phyloP scores from a whole-genome alignment of 2,113 vertebrate species.

The Myotis brandtii region DNA sequence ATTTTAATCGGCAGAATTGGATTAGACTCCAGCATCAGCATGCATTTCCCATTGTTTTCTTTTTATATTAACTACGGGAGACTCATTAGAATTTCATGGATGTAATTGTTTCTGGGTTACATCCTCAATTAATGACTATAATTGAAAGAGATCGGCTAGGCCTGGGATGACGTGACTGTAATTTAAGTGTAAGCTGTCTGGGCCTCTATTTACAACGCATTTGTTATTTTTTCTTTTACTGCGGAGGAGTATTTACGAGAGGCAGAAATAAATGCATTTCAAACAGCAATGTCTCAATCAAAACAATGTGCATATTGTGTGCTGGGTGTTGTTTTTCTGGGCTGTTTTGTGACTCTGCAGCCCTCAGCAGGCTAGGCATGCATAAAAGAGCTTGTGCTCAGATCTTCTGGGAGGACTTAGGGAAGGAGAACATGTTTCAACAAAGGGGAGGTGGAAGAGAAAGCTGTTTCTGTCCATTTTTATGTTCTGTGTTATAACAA shows the following conservation, averaged over 20 bases:
- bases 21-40: slow-evolving; percentile 73
- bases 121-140: slow-evolving; percentile 85
- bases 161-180: slow-evolving; percentile 79
- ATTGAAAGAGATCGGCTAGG: slow-evolving; percentile 79
- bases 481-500: slow-evolving; percentile 21
- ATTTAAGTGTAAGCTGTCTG: slow-evolving; percentile 80
- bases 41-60: slow-evolving; percentile 80
- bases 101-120: slow-evolving; percentile 83
- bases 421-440: slow-evolving; percentile 19
- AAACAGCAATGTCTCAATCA: slow-evolving; percentile 74
- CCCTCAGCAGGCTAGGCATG: slow-evolving; percentile 22
- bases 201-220: slow-evolving; percentile 76
- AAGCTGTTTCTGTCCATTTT: slow-evolving; percentile 25
- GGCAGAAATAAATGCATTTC: slow-evolving; percentile 73
- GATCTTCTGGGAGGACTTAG: slow-evolving; percentile 57
- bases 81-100: slow-evolving; percentile 84
- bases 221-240: slow-evolving; percentile 56
- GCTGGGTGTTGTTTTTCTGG: slow-evolving; percentile 48
- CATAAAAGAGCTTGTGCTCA: slow-evolving; percentile 47
- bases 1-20: slow-evolving; percentile 79
- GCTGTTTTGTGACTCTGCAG: slow-evolving; percentile 61
- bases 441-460: slow-evolving; percentile 37
- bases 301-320: slow-evolving; percentile 74
- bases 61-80: slow-evolving; percentile 83
- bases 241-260: slow-evolving; percentile 71